phyloP scores from a whole-genome alignment of 1,140 invertebrate genomes.

The Drosophila pruinosa region DNA sequence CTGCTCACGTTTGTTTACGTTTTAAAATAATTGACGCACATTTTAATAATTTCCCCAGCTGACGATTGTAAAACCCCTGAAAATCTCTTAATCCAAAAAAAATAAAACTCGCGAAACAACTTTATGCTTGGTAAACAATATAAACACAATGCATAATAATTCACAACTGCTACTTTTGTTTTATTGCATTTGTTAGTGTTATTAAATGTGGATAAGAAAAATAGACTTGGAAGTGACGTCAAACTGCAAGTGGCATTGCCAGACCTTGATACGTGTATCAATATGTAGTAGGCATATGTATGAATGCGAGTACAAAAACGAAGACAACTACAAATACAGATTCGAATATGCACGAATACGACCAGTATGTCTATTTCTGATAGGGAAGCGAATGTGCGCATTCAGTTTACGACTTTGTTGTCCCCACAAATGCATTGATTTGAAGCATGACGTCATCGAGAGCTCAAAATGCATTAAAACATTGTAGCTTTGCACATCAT shows the following conservation, averaged over 20 bases:
- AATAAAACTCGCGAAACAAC: neutral
- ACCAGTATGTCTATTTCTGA: constrained; percentile 8
- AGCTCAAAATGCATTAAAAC: neutral
- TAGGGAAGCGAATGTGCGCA: constrained; percentile 9
- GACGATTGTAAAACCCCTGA: neutral
- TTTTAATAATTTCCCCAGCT: constrained; percentile 15
- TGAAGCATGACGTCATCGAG: constrained; percentile 29
- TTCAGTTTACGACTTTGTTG: constrained; percentile 1
- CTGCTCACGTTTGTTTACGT: constrained; percentile 16
- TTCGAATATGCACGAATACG: neutral
- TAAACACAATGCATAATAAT: constrained; percentile 25
- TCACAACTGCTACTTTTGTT: constrained; percentile 4
- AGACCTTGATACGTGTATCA: neutral
- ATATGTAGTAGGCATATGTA: constrained; percentile 5
- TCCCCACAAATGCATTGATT: constrained; percentile 11
- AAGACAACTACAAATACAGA: neutral
- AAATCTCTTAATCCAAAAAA: neutral
- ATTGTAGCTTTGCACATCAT: neutral
- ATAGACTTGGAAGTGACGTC: constrained; percentile 18
- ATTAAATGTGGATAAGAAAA: neutral
- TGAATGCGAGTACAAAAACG: neutral
- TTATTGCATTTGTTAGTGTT: neutral
- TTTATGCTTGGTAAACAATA: neutral
- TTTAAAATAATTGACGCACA: constrained; percentile 18
- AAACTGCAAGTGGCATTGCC: constrained; percentile 19